Percentiles rank a stretch among this genome's conserved stretches.
Evolutionary conservation across 1,140 invertebrate species (phyloP).

Genomic region (Psilanteris sp.): DNA sequence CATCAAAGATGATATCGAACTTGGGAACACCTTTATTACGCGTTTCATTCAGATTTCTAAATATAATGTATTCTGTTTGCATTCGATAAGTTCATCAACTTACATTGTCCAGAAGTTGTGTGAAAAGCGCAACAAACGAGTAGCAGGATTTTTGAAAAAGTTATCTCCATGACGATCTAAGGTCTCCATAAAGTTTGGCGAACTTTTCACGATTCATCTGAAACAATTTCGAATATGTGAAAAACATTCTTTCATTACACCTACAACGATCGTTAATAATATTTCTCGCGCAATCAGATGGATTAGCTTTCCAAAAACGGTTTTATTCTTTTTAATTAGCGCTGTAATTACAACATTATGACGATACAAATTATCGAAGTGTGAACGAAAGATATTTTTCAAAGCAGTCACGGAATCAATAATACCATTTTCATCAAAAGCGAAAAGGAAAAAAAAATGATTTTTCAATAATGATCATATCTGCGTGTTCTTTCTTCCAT

Average conservation of each 20-base stretch:
- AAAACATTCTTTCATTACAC: too few species aligned
- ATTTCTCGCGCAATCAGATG: too few species aligned
- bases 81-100: conserved; percentile 62
- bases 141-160: conserved; percentile 69
- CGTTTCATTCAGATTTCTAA: too few species aligned
- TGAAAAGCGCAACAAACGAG: conserved; percentile 68
- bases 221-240: conserved; percentile 10
- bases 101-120: conserved; percentile 69
- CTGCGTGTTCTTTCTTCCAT: conserved; percentile 60
- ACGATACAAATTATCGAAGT: neutral
- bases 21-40: too few species aligned
- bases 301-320: too few species aligned
- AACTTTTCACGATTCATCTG: conserved; percentile 70
- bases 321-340: too few species aligned
- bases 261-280: too few species aligned
- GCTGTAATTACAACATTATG: too few species aligned
- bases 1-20: conserved; percentile 21
- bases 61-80: too few species aligned
- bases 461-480: conserved; percentile 43
- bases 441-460: conserved; percentile 17
- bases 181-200: conserved; percentile 71
- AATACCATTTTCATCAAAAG: conserved; percentile 20
- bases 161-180: conserved; percentile 74
- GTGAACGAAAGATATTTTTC: conserved; percentile 2
- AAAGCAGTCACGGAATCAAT: conserved; percentile 1